A percentile compares a stretch with the other conserved stretches of the same genome.
These are phyloP conservation scores for Hormiphora californensis DNA, from an alignment of 37 sponge, comb jelly and placozoan species.

Conservation along the genomic window DNA sequence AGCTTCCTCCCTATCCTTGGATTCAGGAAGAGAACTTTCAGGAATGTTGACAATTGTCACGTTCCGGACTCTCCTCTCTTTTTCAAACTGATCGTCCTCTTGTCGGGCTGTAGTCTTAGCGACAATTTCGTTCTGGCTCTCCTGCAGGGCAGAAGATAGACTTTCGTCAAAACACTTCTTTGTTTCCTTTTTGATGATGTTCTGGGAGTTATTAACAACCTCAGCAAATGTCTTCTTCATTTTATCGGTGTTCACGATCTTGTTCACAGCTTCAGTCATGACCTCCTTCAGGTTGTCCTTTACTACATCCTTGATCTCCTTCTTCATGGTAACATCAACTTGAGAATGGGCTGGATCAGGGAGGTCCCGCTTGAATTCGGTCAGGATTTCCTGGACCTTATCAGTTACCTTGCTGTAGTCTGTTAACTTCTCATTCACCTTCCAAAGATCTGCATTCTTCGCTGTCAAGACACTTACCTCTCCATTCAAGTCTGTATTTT, in stretches of 20 bases:
- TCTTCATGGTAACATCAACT: not conserved
- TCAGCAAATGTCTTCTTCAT: constrained; percentile 24
- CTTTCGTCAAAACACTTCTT: not conserved
- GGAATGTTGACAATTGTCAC: not conserved
- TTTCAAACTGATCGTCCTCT: constrained; percentile 15
- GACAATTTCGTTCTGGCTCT: constrained; percentile 7
- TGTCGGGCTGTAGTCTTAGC: not conserved
- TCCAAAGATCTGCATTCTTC: not conserved
- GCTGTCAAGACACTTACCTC: too few relatives aligned
- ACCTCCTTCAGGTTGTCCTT: not conserved
- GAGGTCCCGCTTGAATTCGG: not conserved
- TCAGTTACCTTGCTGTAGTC: constrained; percentile 17
- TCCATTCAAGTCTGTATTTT: too few relatives aligned
- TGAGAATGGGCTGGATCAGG: too few relatives aligned
- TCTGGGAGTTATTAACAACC: not conserved
- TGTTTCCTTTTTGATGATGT: not conserved
- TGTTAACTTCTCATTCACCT: constrained; percentile 3
- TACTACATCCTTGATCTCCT: not conserved
- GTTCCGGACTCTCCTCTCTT: not conserved
- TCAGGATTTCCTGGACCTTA: constrained; percentile 10
- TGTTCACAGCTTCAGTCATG: not conserved
- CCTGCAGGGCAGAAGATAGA: not conserved
- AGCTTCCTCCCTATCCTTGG: not conserved
- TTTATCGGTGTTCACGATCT: constrained; percentile 9
- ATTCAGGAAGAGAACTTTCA: not conserved